Evolutionary conservation across 2,113 vertebrate species (phyloP).

Genomic region (Microcebus jonahi): DNA sequence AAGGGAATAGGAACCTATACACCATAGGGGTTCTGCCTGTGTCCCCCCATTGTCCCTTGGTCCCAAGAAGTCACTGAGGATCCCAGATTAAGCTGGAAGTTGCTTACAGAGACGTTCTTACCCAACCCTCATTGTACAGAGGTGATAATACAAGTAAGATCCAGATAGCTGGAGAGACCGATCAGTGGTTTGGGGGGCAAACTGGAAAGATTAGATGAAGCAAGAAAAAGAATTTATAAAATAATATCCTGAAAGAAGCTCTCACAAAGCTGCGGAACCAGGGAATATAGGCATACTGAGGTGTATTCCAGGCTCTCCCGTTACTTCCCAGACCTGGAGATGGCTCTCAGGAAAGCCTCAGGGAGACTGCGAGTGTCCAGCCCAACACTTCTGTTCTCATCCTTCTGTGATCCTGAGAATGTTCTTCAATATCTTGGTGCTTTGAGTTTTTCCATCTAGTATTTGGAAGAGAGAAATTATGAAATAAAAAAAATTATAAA

Average conservation of each 20-base stretch:
- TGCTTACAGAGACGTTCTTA: not conserved
- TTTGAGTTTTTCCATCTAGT: constrained; percentile 25
- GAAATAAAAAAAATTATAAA: not conserved
- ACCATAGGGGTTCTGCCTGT: not conserved
- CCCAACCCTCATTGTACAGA: not conserved
- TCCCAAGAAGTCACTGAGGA: not conserved
- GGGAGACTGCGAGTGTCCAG: not conserved
- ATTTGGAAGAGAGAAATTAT: constrained; percentile 35
- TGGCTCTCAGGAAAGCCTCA: not conserved
- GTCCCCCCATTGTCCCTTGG: not conserved
- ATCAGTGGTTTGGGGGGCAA: not conserved
- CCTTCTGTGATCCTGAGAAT: not conserved
- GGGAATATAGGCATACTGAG: not conserved
- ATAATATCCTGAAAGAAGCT: not conserved
- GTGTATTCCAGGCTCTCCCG: not conserved
- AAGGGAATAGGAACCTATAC: not conserved
- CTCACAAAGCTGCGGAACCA: not conserved
- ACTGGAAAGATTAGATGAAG: not conserved
- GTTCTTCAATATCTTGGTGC: not conserved
- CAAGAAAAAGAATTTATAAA: not conserved
- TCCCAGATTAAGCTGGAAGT: not conserved
- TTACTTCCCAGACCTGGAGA: not conserved
- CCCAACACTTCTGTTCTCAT: not conserved
- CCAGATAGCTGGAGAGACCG: not conserved
- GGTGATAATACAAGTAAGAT: not conserved